Percentiles rank a stretch among this genome's conserved stretches.
These are phyloP conservation scores for Eupithecia subfuscata DNA, from an alignment of 2,888 invertebrate genomes.

Conservation along the genomic window DNA sequence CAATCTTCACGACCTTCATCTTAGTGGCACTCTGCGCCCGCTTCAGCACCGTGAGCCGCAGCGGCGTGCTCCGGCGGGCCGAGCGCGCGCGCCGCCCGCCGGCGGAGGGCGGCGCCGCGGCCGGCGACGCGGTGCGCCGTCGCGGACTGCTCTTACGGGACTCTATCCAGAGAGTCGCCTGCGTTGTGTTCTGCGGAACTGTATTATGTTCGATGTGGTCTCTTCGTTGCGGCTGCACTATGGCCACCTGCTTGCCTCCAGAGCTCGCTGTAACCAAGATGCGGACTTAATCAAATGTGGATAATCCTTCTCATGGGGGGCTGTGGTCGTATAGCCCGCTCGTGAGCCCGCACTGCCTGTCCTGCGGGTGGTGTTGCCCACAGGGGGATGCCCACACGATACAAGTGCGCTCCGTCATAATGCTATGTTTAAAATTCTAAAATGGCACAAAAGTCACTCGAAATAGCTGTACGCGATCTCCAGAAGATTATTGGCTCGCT, in stretches of 20 bases:
- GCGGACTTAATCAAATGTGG: neutral
- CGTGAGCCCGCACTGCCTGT: no score
- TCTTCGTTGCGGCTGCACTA: conserved; percentile 76
- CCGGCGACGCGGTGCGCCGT: neutral
- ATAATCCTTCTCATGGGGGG: no score
- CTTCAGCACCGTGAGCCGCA: conserved; percentile 58
- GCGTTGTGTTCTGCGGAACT: conserved; percentile 52
- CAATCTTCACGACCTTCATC: conserved; percentile 59
- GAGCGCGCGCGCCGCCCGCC: neutral
- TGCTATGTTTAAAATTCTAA: no score
- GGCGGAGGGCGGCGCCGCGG: neutral
- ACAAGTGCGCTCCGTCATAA: no score
- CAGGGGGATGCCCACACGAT: no score
- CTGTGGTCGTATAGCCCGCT: no score
- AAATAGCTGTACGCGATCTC: no score
- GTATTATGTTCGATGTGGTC: conserved; percentile 53
- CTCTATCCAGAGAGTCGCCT: conserved; percentile 72
- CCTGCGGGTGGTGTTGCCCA: no score
- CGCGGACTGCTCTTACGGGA: conserved; percentile 56
- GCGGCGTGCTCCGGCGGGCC: conserved; percentile 50
- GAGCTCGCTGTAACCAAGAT: conserved; percentile 46
- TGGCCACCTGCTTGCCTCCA: conserved; percentile 74
- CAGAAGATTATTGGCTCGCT: no score
- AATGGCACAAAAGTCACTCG: no score
- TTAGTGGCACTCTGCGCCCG: conserved; percentile 52